phyloP scores from a whole-genome alignment of 2,888 invertebrate genomes.

The Nysson spinosus region DNA sequence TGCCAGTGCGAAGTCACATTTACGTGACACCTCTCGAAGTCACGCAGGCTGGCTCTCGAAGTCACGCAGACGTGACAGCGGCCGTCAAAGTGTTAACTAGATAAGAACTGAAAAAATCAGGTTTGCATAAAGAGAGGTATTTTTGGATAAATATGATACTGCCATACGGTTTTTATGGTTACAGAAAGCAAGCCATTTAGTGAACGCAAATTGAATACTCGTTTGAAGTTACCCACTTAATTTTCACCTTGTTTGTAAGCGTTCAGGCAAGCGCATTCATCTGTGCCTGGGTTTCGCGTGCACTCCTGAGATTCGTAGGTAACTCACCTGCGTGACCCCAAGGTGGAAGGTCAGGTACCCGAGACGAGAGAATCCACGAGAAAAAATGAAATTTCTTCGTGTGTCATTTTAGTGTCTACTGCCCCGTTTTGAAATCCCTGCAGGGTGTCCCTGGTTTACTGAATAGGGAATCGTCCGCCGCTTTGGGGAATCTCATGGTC shows the following conservation, averaged over 20 bases:
- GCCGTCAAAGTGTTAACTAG: too few relatives aligned
- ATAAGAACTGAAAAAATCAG: too few relatives aligned
- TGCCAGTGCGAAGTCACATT: too few relatives aligned
- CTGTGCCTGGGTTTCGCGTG: slow-evolving; percentile 7
- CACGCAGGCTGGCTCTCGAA: too few relatives aligned
- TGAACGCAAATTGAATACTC: not conserved
- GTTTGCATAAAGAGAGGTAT: too few relatives aligned
- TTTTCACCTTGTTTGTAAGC: slow-evolving; percentile 19
- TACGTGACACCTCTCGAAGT: too few relatives aligned
- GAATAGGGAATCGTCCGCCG: slow-evolving; percentile 18
- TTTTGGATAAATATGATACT: too few relatives aligned
- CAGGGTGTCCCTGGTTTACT: slow-evolving; percentile 13
- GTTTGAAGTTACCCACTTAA: slow-evolving; percentile 9
- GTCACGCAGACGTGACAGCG: too few relatives aligned
- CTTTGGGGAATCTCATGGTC: slow-evolving; percentile 29
- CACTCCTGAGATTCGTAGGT: slow-evolving; percentile 21
- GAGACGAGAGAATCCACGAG: slow-evolving; percentile 13
- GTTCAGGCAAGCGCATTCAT: slow-evolving; percentile 8
- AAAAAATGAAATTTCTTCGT: slow-evolving; percentile 21
- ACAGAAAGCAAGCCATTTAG: too few relatives aligned
- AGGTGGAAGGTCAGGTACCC: slow-evolving; percentile 30
- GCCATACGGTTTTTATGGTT: too few relatives aligned
- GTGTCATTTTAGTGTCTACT: slow-evolving; percentile 22
- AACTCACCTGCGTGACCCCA: slow-evolving; percentile 19
- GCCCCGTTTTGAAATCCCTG: slow-evolving; percentile 30